Conservation (phyloP, 2,113 vertebrate genomes). For the Seriola dumerili region DNA sequence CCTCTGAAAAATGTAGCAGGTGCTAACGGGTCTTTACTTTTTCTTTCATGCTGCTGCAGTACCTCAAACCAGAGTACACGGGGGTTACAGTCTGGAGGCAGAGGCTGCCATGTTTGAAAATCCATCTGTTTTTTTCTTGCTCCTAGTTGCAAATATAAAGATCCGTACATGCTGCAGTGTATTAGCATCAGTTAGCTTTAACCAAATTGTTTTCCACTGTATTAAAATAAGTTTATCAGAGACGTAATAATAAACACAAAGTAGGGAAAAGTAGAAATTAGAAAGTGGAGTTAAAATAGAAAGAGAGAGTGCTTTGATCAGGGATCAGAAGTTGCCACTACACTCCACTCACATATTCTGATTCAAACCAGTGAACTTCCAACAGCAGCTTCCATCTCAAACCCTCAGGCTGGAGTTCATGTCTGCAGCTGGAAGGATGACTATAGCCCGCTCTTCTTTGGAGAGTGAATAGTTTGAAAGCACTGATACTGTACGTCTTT, state of each 20-base stretch:
- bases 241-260: background rate
- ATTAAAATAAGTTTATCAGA: background rate
- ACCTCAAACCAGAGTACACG: no score
- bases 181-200: background rate
- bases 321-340: background rate
- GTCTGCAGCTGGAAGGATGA: no score
- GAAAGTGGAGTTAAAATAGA: no score
- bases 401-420: background rate
- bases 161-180: background rate
- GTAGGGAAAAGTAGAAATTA: no score
- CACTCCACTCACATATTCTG: no score
- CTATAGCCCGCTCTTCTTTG: background rate
- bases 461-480: no score
- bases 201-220: no score
- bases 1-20: background rate
- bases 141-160: background rate
- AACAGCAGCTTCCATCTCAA: background rate
- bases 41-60: background rate
- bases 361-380: background rate
- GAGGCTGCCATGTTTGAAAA: background rate
- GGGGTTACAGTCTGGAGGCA: background rate
- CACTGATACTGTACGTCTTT: background rate
- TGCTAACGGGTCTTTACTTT: background rate
- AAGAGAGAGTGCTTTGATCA: background rate
- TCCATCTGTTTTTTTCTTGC: background rate